Evolutionary conservation across 2,113 vertebrate species (phyloP).

Genomic region (Struthidea cinerea): DNA sequence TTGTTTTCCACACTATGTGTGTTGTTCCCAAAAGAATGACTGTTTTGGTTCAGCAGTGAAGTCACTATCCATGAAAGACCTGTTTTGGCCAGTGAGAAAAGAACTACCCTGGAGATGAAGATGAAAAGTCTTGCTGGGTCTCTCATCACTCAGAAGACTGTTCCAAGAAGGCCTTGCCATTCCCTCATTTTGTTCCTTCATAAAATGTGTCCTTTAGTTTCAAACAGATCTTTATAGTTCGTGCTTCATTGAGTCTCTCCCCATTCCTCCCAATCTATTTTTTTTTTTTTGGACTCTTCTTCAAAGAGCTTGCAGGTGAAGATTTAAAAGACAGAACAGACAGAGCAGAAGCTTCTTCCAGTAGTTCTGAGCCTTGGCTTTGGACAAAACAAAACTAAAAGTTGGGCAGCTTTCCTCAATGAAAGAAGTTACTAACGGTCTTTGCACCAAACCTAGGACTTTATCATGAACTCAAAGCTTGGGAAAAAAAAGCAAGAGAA

Average conservation of each 20-base stretch:
- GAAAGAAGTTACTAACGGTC: slow-evolving; percentile 82
- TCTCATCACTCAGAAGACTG: slow-evolving; percentile 79
- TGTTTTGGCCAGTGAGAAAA: slow-evolving; percentile 82
- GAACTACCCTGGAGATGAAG: slow-evolving; percentile 77
- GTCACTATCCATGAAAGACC: slow-evolving; percentile 82
- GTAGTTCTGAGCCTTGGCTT: slow-evolving; percentile 84
- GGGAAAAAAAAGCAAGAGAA: slow-evolving; percentile 86
- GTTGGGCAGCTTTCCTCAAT: slow-evolving; percentile 79
- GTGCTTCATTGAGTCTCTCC: slow-evolving; percentile 87
- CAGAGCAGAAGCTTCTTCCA: slow-evolving; percentile 85
- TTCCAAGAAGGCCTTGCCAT: slow-evolving; percentile 87
- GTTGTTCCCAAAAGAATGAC: slow-evolving; percentile 97
- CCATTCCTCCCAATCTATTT: slow-evolving; percentile 54
- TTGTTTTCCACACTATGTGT: slow-evolving; percentile 99
- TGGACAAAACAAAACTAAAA: slow-evolving; percentile 75
- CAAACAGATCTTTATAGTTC: slow-evolving; percentile 86
- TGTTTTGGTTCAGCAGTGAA: slow-evolving; percentile 86
- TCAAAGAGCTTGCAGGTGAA: slow-evolving; percentile 88
- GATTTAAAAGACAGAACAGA: slow-evolving; percentile 84
- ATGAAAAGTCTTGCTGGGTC: slow-evolving; percentile 74
- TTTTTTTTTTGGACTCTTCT: slow-evolving; percentile 86
- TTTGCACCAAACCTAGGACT: slow-evolving; percentile 88
- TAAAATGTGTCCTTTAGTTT: slow-evolving; percentile 91
- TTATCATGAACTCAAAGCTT: slow-evolving; percentile 86
- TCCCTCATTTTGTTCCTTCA: slow-evolving; percentile 86